Percentiles rank a stretch among this genome's conserved stretches.
Evolutionary conservation across 2,797 vertebrate species (phyloP).

Genomic region (Dromococcyx pavoninus): DNA sequence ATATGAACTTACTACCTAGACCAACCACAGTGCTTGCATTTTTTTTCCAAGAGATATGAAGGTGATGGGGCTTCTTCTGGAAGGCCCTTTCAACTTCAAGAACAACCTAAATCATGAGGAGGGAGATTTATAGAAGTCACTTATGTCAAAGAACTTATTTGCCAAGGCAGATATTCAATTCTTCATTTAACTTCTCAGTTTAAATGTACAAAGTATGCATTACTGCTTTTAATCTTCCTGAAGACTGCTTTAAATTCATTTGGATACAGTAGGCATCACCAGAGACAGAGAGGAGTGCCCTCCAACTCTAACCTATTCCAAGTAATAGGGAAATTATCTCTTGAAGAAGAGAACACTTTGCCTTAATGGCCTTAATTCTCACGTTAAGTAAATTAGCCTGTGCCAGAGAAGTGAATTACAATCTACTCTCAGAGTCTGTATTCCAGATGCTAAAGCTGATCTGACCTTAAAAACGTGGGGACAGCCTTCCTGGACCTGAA

Average conservation of each 20-base stretch:
- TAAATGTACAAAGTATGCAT: neutral
- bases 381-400: neutral
- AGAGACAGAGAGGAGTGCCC: neutral
- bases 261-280: neutral
- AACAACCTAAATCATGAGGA: neutral
- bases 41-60: neutral
- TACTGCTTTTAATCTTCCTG: neutral
- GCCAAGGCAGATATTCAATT: neutral
- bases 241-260: neutral
- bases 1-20: neutral
- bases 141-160: neutral
- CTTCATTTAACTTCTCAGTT: neutral
- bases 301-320: neutral
- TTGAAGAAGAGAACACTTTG: neutral
- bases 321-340: neutral
- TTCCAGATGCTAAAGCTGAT: neutral
- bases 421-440: neutral
- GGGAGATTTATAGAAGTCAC: neutral
- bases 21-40: neutral
- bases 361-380: neutral
- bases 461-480: neutral
- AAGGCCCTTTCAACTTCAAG: neutral
- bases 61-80: neutral
- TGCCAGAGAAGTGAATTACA: neutral
- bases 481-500: neutral